Evolutionary conservation across 2,113 vertebrate species (phyloP), one percentile per base, ranked within the genome.

Genomic region (Hydrochoerus hydrochaeris): DNA sequence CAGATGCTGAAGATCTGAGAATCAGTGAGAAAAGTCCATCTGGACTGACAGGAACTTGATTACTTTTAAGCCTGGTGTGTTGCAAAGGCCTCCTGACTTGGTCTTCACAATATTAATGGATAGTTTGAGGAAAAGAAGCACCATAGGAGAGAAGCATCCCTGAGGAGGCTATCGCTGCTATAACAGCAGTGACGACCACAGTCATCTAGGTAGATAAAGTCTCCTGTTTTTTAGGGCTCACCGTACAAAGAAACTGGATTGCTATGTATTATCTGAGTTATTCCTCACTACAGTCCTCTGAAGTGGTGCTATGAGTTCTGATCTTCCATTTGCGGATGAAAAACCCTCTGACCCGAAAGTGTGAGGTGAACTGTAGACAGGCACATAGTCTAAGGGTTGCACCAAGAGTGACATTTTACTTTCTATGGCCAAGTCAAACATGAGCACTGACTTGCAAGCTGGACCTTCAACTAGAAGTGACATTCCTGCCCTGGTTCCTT

Each of bases 11-110:
- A 93, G 92, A 97, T 96, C 96, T 97, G 97, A 97, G 92, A 98
- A 98, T 98, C 95, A 0, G 95, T 95, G 97, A 97, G 97, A 98
- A 97, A 95, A 97, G 97, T 97, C 97, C 89, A 97, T 97, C 90
- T 90, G 95, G 97, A 90, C 78, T 88, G 95, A 96, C 49, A 11
- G 82, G 60, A 67, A 95, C 81, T 49, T 92, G 92, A 97, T 98
- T 97, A 96, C 90, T 95, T 97, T 91, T 63, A 94, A 92, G 91
- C 80, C 95, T 95, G 87, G 92, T 96, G 57, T 96, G 95, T 86
- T 77, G 65, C 65, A 62, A 41, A 57, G 46, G 88, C 82, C 49
- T 96, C 46, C 84, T 35, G 91, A 94, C 85, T 92, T 32, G 54
- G 71, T 92, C 92, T 94, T 58, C 87, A 75, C 97, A 97, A 98